These are phyloP conservation scores for Falco cherrug DNA, from an alignment of 2,797 vertebrate species.

Conservation along the genomic window DNA sequence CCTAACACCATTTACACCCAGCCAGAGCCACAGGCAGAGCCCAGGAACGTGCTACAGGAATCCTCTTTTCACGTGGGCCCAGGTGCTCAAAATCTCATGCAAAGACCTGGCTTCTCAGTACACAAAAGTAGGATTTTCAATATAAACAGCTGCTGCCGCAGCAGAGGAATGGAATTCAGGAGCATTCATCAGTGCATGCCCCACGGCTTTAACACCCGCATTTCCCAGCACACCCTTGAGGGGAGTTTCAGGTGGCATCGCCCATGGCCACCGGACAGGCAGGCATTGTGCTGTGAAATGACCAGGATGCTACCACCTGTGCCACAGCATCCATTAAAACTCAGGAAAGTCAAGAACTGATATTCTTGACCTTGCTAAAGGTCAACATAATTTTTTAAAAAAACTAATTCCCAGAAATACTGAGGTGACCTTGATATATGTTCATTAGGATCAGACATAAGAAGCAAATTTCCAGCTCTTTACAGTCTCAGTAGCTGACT, in stretches of 20 bases:
- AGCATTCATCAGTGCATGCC: accelerated
- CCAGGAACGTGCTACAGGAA: background rate
- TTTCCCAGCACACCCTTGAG: background rate
- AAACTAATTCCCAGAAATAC: background rate
- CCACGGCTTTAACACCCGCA: background rate
- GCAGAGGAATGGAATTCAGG: background rate
- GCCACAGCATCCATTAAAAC: background rate
- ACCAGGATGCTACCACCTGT: accelerated
- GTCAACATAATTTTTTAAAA: background rate
- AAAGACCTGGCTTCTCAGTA: too few relatives aligned
- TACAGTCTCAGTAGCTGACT: background rate
- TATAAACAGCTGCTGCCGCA: too few relatives aligned
- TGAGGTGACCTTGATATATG: background rate
- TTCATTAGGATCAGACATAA: accelerated
- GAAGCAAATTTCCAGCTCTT: background rate
- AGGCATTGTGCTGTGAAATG: accelerated
- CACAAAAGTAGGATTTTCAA: background rate
- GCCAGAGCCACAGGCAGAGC: background rate
- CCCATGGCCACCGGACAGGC: accelerated
- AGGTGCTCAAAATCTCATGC: background rate
- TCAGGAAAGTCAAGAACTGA: background rate
- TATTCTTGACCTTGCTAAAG: accelerated
- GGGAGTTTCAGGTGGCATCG: background rate
- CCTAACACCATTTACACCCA: background rate
- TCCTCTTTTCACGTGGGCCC: accelerated